These are phyloP conservation scores for Dinothrombium tinctorium DNA, from an alignment of 1,140 invertebrate genomes.

Conservation along the genomic window DNA sequence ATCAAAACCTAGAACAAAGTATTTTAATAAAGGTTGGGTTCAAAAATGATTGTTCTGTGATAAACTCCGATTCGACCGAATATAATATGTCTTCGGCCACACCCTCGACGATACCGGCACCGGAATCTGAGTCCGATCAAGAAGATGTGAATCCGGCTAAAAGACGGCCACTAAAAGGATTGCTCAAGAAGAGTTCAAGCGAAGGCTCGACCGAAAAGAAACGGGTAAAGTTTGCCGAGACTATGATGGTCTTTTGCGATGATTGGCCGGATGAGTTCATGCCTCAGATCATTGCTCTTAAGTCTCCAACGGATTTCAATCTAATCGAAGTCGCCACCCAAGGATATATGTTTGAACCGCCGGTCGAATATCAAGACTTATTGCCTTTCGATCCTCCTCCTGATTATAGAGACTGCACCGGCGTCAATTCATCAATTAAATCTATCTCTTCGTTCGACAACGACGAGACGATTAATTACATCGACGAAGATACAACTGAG, in stretches of 20 bases:
- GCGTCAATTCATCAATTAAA: background rate
- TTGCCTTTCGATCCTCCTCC: slow-evolving; percentile 12
- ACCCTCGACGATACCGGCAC: too few relatives aligned
- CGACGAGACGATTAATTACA: slow-evolving; percentile 5
- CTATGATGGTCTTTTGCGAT: slow-evolving; percentile 13
- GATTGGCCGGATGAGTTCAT: slow-evolving; percentile 11
- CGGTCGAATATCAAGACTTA: slow-evolving; percentile 13
- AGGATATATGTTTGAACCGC: slow-evolving; percentile 13
- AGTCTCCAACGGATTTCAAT: slow-evolving; percentile 11
- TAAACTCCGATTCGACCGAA: too few relatives aligned
- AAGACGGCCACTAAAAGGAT: slow-evolving; percentile 6
- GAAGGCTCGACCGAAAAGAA: slow-evolving; percentile 4
- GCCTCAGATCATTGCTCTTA: slow-evolving; percentile 13
- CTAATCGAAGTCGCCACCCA: slow-evolving; percentile 10
- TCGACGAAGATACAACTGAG: slow-evolving; percentile 8
- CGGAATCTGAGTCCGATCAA: too few relatives aligned
- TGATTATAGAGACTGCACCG: slow-evolving; percentile 10
- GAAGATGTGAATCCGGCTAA: too few relatives aligned
- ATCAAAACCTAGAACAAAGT: too few relatives aligned
- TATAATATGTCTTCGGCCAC: too few relatives aligned
- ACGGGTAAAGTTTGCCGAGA: slow-evolving; percentile 12
- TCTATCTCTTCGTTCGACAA: slow-evolving; percentile 4
- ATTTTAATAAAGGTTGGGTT: too few relatives aligned
- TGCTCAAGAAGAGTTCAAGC: slow-evolving; percentile 5
- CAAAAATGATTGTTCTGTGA: too few relatives aligned